Evolutionary conservation across 2,113 vertebrate species (phyloP).

Genomic region (Caranx ignobilis): DNA sequence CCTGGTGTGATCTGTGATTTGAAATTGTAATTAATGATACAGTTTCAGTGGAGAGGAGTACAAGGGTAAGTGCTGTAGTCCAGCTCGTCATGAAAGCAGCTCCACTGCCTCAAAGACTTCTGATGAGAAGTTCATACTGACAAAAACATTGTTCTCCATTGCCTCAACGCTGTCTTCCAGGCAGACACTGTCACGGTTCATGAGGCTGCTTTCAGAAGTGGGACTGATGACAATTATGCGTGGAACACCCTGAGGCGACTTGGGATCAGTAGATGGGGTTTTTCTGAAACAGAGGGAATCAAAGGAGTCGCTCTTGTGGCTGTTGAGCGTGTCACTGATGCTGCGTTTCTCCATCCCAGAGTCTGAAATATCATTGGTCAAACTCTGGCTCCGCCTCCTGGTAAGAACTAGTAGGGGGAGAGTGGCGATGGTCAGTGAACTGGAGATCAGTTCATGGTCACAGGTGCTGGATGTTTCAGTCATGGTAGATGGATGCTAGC

Average conservation of each 20-base stretch:
- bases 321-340: neutral
- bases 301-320: conserved; percentile 56
- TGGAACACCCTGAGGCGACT: conserved; percentile 56
- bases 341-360: neutral
- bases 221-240: conserved; percentile 79
- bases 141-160: conserved; percentile 58
- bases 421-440: conserved; percentile 71
- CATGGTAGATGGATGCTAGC: conserved; percentile 49
- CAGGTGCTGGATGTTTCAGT: conserved; percentile 55
- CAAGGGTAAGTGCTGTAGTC: neutral
- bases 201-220: conserved; percentile 74
- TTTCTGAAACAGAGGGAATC: conserved; percentile 56
- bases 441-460: conserved; percentile 73
- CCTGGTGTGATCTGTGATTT: neutral
- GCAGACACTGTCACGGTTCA: conserved; percentile 58
- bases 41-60: neutral
- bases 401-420: conserved; percentile 71
- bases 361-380: conserved; percentile 52
- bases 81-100: conserved; percentile 62
- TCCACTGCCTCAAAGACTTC: conserved; percentile 75
- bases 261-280: neutral
- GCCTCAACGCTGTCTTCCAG: conserved; percentile 53
- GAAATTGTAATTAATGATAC: neutral
- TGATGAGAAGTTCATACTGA: conserved; percentile 72
- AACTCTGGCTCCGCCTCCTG: conserved; percentile 67